Percentiles rank a stretch among this genome's conserved stretches.
phyloP scores from a whole-genome alignment of 2,888 invertebrate species.

The Hydroisotoma schaefferi region DNA sequence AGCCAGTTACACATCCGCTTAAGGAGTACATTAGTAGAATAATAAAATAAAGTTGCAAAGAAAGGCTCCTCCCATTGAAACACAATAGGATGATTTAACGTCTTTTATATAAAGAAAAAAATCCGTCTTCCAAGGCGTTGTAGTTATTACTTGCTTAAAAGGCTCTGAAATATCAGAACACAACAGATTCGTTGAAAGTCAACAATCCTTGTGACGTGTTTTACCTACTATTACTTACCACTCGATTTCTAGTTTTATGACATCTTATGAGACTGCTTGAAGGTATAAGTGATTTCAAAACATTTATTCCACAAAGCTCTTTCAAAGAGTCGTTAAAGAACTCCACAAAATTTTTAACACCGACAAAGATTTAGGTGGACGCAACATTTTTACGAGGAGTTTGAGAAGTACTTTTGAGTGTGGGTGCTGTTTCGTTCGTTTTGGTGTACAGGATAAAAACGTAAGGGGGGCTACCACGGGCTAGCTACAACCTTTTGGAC shows the following conservation, averaged over 20 bases:
- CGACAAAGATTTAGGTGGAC: background rate
- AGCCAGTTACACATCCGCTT: background rate
- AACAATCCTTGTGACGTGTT: too few relatives aligned
- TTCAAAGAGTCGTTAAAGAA: background rate
- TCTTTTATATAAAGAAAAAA: too few relatives aligned
- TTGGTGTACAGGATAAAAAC: constrained; percentile 4
- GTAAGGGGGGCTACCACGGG: background rate
- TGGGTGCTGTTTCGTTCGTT: background rate
- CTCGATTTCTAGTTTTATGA: too few relatives aligned
- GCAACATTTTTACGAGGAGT: background rate
- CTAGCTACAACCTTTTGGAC: too few relatives aligned
- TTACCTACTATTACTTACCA: too few relatives aligned
- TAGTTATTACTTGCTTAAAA: too few relatives aligned
- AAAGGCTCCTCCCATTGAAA: background rate
- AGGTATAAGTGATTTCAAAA: too few relatives aligned
- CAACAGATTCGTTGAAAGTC: too few relatives aligned
- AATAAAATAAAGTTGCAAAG: background rate
- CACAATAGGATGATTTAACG: too few relatives aligned
- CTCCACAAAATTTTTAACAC: background rate
- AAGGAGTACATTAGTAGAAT: background rate
- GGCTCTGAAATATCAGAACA: too few relatives aligned
- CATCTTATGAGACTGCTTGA: too few relatives aligned
- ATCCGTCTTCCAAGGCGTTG: too few relatives aligned
- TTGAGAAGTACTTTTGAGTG: constrained; percentile 2
- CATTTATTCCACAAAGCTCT: background rate